A percentile compares a stretch with the other conserved stretches of the same genome.
These are phyloP conservation scores for Heliocidaris erythrogramma DNA, from an alignment of 35 echinoderm and acorn worm genomes.

Conservation along the genomic window DNA sequence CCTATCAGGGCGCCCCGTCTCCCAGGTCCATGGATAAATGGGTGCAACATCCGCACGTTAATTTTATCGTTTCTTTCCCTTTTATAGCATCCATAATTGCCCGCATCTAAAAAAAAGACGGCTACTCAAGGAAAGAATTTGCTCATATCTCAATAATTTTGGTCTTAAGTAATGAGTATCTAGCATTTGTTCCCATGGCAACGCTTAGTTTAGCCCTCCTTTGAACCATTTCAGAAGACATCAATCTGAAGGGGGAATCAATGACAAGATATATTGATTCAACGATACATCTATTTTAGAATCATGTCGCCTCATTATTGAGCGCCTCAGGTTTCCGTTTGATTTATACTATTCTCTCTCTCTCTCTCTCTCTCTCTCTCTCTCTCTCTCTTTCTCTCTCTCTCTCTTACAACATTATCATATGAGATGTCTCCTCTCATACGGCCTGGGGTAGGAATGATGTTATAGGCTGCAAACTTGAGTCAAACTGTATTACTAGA, in stretches of 20 bases:
- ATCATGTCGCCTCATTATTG: neutral
- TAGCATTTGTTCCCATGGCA: neutral
- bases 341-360: neutral
- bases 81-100: neutral
- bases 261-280: neutral
- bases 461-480: too few species aligned
- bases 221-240: neutral
- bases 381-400: too few species aligned
- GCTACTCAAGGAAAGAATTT: neutral
- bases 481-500: too few species aligned
- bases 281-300: neutral
- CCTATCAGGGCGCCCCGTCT: too few species aligned
- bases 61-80: neutral
- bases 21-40: neutral
- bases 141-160: neutral
- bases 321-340: neutral
- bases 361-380: too few species aligned
- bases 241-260: neutral
- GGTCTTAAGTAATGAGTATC: neutral
- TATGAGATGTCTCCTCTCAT: too few species aligned
- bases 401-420: neutral
- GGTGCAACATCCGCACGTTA: neutral
- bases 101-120: neutral
- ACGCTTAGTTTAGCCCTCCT: neutral
- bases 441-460: neutral